Evolutionary conservation across 2,797 vertebrate genomes (phyloP), one percentile per base, ranked within the genome.

Genomic region (Crocodylus rhombifer): DNA sequence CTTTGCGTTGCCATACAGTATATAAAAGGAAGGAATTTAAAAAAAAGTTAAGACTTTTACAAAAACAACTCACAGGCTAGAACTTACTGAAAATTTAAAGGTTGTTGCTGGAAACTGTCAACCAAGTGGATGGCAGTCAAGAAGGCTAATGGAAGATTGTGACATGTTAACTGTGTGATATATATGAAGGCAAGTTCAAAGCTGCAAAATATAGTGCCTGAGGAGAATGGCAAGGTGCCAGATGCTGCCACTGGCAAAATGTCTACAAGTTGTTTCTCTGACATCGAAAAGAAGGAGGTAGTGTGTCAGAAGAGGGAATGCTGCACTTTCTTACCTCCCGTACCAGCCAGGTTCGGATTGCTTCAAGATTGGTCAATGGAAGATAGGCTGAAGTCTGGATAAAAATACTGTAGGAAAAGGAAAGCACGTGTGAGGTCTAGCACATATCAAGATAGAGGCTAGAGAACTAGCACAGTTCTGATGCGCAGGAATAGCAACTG

Each of bases 241-340:
- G 89, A 97, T 94, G 92, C 93, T 91, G 86, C 87, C 95, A 64
- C 90, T 96, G 94, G 89, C 91, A 96, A 94, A n/a, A 69, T 0
- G 28, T 26, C 78, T 36, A 20, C 80, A 69, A 96, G 95, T 86
- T 83, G 56, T 23, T 91, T 74, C 86, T 77, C 82, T 77, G 88
- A 56, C 84, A 93, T 93, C 91, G 76, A 85, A 93, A 92, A 94
- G 93, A 23, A 87, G 63, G 92, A 79, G 57, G 93, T n/a, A 21
- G 67, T 74, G 11, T 3, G 64, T 86, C 69, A 93, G 88, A 93
- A 86, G 28, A 81, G 28, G 23, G 23, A 1, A 82, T 94, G 91
- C 92, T 63, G 77, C 1, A 4, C 3, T 15, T 83, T 83, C 42
- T 28, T 55, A 62, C 42, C 30, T 30, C 86, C 61, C 87, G 62